A percentile compares a stretch with the other conserved stretches of the same genome.
Conservation (phyloP, 2,888 invertebrate genomes). For the Scaptodrosophila latifasciaeformis region DNA sequence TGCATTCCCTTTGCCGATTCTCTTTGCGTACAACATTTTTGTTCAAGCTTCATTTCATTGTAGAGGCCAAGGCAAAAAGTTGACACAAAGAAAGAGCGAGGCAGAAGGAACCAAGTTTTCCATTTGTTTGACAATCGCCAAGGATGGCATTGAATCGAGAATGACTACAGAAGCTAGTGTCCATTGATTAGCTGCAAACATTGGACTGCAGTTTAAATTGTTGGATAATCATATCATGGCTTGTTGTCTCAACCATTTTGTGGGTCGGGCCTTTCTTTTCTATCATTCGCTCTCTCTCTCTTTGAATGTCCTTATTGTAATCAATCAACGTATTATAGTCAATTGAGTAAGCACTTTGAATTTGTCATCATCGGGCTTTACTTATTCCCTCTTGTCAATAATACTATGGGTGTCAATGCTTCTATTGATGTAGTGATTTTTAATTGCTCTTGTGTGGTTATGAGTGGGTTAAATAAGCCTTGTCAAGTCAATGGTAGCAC, state of each 20-base stretch:
- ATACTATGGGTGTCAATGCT: slow-evolving; percentile 20
- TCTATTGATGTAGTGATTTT: slow-evolving; percentile 31
- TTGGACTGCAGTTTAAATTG: slow-evolving; percentile 38
- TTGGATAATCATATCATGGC: slow-evolving; percentile 51
- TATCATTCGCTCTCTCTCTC: neutral
- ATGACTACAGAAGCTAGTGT: slow-evolving; percentile 23
- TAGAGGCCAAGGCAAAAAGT: slow-evolving; percentile 36
- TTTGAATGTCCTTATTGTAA: slow-evolving; percentile 5
- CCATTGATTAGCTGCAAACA: slow-evolving; percentile 45
- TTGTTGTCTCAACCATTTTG: slow-evolving; percentile 12
- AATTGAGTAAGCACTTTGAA: slow-evolving; percentile 48
- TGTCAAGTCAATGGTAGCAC: too few relatives aligned
- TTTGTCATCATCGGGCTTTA: slow-evolving; percentile 40
- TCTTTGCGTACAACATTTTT: slow-evolving; percentile 28
- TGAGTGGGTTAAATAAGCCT: too few relatives aligned
- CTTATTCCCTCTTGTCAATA: neutral
- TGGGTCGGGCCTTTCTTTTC: too few relatives aligned
- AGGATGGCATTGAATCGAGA: slow-evolving; percentile 12
- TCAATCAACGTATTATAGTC: slow-evolving; percentile 48
- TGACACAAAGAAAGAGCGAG: neutral
- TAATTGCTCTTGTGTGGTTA: slow-evolving; percentile 33
- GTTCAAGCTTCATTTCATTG: slow-evolving; percentile 39
- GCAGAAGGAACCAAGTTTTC: slow-evolving; percentile 33
- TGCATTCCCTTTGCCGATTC: neutral
- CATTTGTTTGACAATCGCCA: slow-evolving; percentile 53